Base-by-base conservation (phyloP, 2,888 invertebrate genomes). In the Drosophila borborema region DNA sequence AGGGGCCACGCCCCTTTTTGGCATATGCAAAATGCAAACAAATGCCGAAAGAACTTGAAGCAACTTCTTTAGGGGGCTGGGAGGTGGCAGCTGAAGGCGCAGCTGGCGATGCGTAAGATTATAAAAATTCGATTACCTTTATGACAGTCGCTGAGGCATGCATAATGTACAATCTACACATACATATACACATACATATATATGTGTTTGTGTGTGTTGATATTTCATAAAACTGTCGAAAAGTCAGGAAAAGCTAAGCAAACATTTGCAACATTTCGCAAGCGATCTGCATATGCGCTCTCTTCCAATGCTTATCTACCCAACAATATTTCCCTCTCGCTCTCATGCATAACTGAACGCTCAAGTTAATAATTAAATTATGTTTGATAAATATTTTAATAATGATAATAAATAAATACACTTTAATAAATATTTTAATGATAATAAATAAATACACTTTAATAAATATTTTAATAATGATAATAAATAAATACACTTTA, bases 41-140 rank as follows among this genome's bases (percentile, higher is more conserved):
- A 45, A 61, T 59, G 51, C 31, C 62, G 6, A 14, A 46, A 46
- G 61, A 61, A 48, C 48, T 14, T 60, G 9, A 43, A 16, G 28
- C 31, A 16, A 53, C 20, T 7, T 49, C 12, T 12, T 10, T 10
- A 0, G 28, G 5, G 4, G 0, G 5, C 6, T 4, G 20, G 20
- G 20, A 6, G n/a, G 3, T 2, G 14, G 7, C 0, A 5, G 45
- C 3, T 51, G 46, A 7, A 8, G 48, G 14, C 38, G 64, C 8
- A 58, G 18, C 12, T 49, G 20, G 10, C 53, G 45, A 68, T 76
- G 78, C 72, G 59, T 54, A 64, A 76, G 68, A 80, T 69, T 72
- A 63, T 20, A 46, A 67, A 78, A 54, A 71, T 71, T 69, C 81
- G 78, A 78, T 80, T 78, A 81, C 74, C 68, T 71, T 67, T 64